phyloP scores from a whole-genome alignment of 2,113 vertebrate species.

The Todiramphus chloris region DNA sequence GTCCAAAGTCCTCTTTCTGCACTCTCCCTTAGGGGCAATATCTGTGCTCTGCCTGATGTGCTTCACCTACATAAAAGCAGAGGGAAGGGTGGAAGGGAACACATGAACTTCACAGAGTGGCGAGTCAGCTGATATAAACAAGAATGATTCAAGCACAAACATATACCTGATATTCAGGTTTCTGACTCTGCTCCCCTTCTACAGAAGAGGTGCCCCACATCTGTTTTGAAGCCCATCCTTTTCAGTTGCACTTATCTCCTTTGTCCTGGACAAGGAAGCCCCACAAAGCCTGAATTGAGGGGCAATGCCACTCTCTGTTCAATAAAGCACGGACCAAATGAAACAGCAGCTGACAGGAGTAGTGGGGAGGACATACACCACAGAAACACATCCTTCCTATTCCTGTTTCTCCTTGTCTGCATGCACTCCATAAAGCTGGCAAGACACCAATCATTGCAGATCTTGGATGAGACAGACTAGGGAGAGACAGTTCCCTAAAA shows the following conservation, averaged over 20 bases:
- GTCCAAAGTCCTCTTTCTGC: slow-evolving; percentile 17
- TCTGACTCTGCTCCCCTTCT: background rate
- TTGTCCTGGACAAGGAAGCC: background rate
- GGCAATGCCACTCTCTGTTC: background rate
- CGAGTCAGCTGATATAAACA: slow-evolving; percentile 38
- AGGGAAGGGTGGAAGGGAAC: background rate
- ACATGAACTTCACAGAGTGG: background rate
- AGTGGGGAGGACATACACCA: background rate
- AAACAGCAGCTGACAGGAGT: background rate
- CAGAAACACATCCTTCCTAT: background rate
- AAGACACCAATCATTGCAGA: background rate
- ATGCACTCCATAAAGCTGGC: background rate
- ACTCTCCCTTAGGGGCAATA: background rate
- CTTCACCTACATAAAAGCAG: background rate
- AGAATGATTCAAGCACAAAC: slow-evolving; percentile 25
- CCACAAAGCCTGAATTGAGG: background rate
- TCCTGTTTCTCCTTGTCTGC: background rate
- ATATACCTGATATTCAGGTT: slow-evolving; percentile 6
- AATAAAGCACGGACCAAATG: background rate
- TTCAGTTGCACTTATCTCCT: background rate
- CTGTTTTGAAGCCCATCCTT: background rate
- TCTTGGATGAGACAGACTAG: background rate
- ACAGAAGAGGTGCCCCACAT: background rate
- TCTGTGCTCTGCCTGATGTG: background rate
- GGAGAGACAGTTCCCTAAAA: background rate